Base-by-base conservation (phyloP, 2,113 vertebrate genomes). In the Aspiorhynchus laticeps region DNA sequence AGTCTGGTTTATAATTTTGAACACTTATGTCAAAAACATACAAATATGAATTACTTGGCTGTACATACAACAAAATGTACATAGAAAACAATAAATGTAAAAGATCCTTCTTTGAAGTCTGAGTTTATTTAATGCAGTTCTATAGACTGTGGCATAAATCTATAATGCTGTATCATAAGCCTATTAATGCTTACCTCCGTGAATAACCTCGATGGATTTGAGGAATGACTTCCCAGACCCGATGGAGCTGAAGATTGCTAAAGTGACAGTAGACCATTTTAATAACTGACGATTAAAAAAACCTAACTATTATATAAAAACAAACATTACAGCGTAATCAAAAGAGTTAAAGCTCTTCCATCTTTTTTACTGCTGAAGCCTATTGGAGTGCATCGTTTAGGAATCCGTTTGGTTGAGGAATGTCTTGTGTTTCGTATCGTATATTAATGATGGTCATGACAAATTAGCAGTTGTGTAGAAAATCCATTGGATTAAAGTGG, bases 1-100 rank as follows among this genome's bases (percentile, higher is more conserved):
- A 90, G 88, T 87, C 90, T 89, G 88, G 86, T 90, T 87, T 90
- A 87, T 87, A 92, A 88, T 90, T 90, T 80, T 84, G 88, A 80
- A 90, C 5, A 31, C 67, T 78, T 89, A 85, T 89, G 90, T 91
- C 88, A 89, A 80, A 41, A 85, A 78, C 88, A 67, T 56, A 89
- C 61, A 89, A 88, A 91, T 83, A 84, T 53, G 17, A 48, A 14
- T 48, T 48, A 46, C 11, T 11, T 43, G 90, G 63, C 91, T 90
- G 94, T 85, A 67, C 91, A 94, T 95, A 95, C 94, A 94, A 94
- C 94, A 69, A 90, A 91, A 88, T 95, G 94, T 95, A 94, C 91
- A 95, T 94, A 94, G 91, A 88, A 84, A 85, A 88, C 88, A 91
- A 90, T 80, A 91, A 89, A 93, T 95, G 93, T 95, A 94, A 94